Conservation (phyloP, 2,888 invertebrate genomes). For the Azorinus chamasolen region DNA sequence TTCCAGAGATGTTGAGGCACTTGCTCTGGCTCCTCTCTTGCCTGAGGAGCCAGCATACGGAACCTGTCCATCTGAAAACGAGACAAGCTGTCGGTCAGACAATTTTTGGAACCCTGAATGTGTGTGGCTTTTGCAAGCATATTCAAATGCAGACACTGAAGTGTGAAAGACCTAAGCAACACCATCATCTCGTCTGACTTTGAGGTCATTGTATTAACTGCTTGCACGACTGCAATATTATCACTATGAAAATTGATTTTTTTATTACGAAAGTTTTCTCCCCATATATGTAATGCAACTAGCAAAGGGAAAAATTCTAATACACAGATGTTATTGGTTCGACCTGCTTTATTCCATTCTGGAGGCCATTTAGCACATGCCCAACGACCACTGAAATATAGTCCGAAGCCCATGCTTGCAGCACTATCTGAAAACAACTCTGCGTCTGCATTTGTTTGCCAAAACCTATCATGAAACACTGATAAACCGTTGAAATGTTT, state of each 20-base stretch:
- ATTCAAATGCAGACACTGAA: conserved; percentile 21
- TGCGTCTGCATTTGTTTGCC: conserved; percentile 19
- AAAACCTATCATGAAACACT: conserved; percentile 31
- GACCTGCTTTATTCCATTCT: conserved; percentile 11
- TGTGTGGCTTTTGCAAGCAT: conserved; percentile 28
- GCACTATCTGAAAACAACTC: conserved; percentile 43
- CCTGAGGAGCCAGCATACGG: conserved; percentile 26
- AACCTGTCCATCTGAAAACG: conserved; percentile 32
- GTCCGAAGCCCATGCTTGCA: conserved; percentile 21
- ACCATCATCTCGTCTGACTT: conserved; percentile 30
- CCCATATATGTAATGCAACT: no score
- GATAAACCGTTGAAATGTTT: conserved; percentile 37
- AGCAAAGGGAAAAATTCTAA: conserved; percentile 28
- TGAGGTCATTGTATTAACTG: conserved; percentile 26
- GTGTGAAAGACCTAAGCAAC: conserved; percentile 21
- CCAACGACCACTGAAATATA: conserved; percentile 20
- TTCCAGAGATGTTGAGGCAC: conserved; percentile 19
- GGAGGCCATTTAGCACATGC: conserved; percentile 11
- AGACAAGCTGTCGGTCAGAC: conserved; percentile 31
- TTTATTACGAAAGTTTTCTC: conserved; percentile 11
- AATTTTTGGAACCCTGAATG: conserved; percentile 21
- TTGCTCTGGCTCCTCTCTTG: conserved; percentile 2
- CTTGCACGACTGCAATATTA: conserved; percentile 33
- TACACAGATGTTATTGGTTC: conserved; percentile 19
- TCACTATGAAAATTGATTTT: conserved; percentile 28